Percentiles rank a stretch among this genome's conserved stretches.
These are phyloP conservation scores for Orestias chungarensis DNA, from an alignment of 2,797 vertebrate species.

Conservation along the genomic window DNA sequence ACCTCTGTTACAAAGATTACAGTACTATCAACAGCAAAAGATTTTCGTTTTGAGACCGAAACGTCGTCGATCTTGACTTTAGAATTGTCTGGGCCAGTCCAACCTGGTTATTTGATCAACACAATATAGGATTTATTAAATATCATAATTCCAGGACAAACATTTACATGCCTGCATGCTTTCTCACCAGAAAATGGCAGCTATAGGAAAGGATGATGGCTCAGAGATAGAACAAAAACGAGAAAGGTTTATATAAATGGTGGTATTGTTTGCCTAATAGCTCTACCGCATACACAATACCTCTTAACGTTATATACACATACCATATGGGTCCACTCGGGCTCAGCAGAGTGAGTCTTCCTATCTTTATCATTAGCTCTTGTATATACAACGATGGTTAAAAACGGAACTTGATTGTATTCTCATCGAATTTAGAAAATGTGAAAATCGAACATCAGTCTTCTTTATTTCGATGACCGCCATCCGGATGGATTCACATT, in stretches of 20 bases:
- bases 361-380: constrained; percentile 75
- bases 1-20: constrained; percentile 79
- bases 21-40: constrained; percentile 77
- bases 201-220: constrained; percentile 95
- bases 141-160: constrained; percentile 99
- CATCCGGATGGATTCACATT: constrained; percentile 75
- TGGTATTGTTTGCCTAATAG: constrained; percentile 92
- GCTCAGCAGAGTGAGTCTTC: constrained; percentile 67
- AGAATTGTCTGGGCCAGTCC: constrained; percentile 71
- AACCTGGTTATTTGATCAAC: constrained; percentile 85
- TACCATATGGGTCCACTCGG: constrained; percentile 73
- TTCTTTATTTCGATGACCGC: constrained; percentile 78
- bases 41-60: constrained; percentile 72
- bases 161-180: constrained; percentile 99
- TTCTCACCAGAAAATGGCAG: constrained; percentile 98
- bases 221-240: constrained; percentile 87
- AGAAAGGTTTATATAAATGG: constrained; percentile 90
- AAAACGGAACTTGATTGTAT: constrained; percentile 88
- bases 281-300: constrained; percentile 99
- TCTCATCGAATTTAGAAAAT: constrained; percentile 88
- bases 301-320: constrained; percentile 98
- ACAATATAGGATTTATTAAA: constrained; percentile 97
- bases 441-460: constrained; percentile 80
- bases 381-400: constrained; percentile 84
- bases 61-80: constrained; percentile 62